These are phyloP conservation scores for Stegodyphus mimosarum DNA, from an alignment of 1,140 invertebrate genomes.

Conservation along the genomic window DNA sequence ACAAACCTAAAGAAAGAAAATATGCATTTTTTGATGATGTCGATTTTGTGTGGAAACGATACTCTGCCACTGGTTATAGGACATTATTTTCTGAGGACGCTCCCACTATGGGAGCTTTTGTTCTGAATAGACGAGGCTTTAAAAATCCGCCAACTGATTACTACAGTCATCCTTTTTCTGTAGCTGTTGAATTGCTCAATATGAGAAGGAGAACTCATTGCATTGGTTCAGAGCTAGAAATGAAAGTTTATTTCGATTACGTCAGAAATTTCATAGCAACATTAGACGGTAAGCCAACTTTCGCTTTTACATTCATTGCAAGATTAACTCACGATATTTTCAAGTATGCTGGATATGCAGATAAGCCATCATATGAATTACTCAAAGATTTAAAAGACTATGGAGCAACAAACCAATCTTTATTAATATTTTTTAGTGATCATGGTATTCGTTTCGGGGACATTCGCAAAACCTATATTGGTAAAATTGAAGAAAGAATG, in stretches of 20 bases:
- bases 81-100: conserved; percentile 85
- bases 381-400: conserved; percentile 64
- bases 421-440: conserved; percentile 87
- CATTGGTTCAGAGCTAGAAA: conserved; percentile 45
- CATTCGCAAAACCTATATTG: conserved; percentile 82
- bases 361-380: conserved; percentile 66
- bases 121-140: conserved; percentile 84
- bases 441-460: conserved; percentile 92
- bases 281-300: conserved; percentile 50
- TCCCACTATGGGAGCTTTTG: conserved; percentile 81
- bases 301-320: conserved; percentile 62
- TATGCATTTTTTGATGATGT: conserved; percentile 49
- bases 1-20: conserved; percentile 37
- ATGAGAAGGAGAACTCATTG: conserved; percentile 29
- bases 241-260: conserved; percentile 63
- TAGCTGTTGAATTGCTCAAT: conserved; percentile 62
- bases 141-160: conserved; percentile 82
- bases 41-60: conserved; percentile 65
- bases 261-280: conserved; percentile 62
- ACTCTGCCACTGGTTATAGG: conserved; percentile 76
- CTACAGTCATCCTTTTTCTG: conserved; percentile 79
- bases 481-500: conserved; percentile 85
- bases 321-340: conserved; percentile 68
- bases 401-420: conserved; percentile 70
- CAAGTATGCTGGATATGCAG: conserved; percentile 66